Percentiles rank a stretch among this genome's conserved stretches.
Conservation (phyloP, 2,888 invertebrate species). For the Andrena chrysosceles region DNA sequence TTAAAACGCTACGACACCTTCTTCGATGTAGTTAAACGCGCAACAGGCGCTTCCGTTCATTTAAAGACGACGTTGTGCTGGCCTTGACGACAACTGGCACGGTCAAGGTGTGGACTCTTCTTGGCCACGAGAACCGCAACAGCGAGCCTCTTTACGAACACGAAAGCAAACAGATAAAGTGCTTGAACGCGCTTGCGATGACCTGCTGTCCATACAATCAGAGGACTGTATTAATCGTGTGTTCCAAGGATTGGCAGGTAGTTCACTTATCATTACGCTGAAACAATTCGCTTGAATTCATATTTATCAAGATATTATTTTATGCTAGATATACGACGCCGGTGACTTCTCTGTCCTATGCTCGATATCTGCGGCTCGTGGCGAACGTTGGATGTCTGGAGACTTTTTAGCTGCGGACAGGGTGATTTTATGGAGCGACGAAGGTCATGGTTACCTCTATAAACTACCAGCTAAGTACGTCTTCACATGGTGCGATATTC, state of each 20-base stretch:
- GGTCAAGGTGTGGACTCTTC: constrained; percentile 98
- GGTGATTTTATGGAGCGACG: constrained; percentile 97
- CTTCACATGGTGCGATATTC: constrained; percentile 3
- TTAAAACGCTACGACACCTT: constrained; percentile 55
- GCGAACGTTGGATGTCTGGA: constrained; percentile 98
- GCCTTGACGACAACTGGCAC: constrained; percentile 98
- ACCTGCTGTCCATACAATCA: constrained; percentile 98
- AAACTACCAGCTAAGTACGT: constrained; percentile 98
- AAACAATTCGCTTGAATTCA: constrained; percentile 3
- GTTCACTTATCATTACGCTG: constrained; percentile 12
- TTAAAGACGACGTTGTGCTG: constrained; percentile 97
- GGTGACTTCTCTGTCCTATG: constrained; percentile 98
- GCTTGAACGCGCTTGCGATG: constrained; percentile 96
- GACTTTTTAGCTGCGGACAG: constrained; percentile 96
- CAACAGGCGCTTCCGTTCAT: constrained; percentile 73
- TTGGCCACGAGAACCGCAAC: constrained; percentile 94
- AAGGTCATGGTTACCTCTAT: constrained; percentile 98
- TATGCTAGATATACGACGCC: constrained; percentile 89
- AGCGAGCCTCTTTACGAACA: constrained; percentile 97
- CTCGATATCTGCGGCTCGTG: constrained; percentile 94
- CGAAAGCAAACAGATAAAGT: constrained; percentile 98
- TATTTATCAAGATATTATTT: constrained; percentile 10
- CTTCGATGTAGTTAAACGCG: constrained; percentile 69
- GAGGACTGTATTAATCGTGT: constrained; percentile 97
- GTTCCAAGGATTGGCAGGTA: constrained; percentile 98